These are phyloP conservation scores for Pteropus alecto DNA, from an alignment of 2,113 vertebrate species.

Conservation along the genomic window DNA sequence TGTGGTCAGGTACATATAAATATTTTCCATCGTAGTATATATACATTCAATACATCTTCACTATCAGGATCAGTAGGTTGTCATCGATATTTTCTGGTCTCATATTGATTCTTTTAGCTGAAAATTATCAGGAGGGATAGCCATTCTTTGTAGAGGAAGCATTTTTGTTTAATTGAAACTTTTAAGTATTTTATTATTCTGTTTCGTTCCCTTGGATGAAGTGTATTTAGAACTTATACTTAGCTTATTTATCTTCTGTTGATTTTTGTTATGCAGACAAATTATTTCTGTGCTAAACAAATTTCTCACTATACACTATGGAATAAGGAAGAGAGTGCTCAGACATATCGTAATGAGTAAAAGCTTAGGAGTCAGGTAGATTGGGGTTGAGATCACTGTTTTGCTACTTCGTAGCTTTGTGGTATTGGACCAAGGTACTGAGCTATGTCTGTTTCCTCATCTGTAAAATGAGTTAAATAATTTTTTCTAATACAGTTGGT, in stretches of 20 bases:
- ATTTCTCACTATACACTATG: background rate
- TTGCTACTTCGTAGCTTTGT: background rate
- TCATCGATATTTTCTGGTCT: background rate
- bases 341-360: rapidly evolving
- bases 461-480: background rate
- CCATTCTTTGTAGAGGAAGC: background rate
- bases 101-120: background rate
- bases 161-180: background rate
- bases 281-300: background rate
- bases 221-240: background rate
- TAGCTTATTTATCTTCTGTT: background rate
- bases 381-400: too few species aligned
- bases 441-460: background rate
- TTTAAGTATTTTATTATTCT: background rate
- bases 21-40: background rate
- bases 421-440: too few species aligned
- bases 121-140: background rate
- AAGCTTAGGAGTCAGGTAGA: background rate
- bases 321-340: background rate
- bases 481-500: background rate
- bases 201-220: background rate
- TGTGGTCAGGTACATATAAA: background rate
- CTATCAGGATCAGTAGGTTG: background rate
- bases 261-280: background rate
- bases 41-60: background rate